Percentiles rank a stretch among this genome's conserved stretches.
Conservation (phyloP, 23 tunicate genomes). For the Phallusia fumigata region DNA sequence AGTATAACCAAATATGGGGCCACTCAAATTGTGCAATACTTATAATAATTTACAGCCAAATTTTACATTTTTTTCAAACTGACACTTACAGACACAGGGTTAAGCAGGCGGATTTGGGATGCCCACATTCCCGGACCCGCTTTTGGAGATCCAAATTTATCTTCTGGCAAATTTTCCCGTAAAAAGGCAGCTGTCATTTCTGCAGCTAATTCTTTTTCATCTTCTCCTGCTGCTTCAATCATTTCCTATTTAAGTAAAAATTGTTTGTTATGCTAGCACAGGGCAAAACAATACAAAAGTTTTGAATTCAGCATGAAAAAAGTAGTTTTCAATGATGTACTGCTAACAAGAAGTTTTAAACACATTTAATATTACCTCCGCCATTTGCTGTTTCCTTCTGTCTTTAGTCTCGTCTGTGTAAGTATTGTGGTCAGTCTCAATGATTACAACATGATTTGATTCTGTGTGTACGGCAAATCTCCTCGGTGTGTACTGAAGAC, state of each 20-base stretch:
- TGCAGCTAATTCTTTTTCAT: slow-evolving; percentile 83
- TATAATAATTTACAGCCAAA: no score
- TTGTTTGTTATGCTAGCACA: background rate
- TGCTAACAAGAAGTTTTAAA: no score
- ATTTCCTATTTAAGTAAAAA: slow-evolving; percentile 54
- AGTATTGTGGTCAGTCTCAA: slow-evolving; percentile 90
- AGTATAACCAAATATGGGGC: no score
- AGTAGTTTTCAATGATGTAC: no score
- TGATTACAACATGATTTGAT: slow-evolving; percentile 53
- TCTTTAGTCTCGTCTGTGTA: slow-evolving; percentile 93
- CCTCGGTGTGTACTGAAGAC: slow-evolving; percentile 89
- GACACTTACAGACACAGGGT: slow-evolving; percentile 67
- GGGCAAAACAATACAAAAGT: background rate
- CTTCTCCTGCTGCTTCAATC: slow-evolving; percentile 96
- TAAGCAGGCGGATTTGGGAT: slow-evolving; percentile 60
- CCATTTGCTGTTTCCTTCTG: slow-evolving; percentile 83
- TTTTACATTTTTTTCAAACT: no score
- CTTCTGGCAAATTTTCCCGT: slow-evolving; percentile 84
- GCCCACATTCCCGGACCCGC: slow-evolving; percentile 99
- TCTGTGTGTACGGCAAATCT: slow-evolving; percentile 72
- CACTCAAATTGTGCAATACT: no score
- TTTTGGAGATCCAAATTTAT: slow-evolving; percentile 90
- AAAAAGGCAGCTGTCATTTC: slow-evolving; percentile 96
- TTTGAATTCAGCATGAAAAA: no score
- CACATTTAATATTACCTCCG: slow-evolving; percentile 77